Base-by-base conservation (phyloP, 2,888 invertebrate genomes). In the Ptychoptera contaminata region DNA sequence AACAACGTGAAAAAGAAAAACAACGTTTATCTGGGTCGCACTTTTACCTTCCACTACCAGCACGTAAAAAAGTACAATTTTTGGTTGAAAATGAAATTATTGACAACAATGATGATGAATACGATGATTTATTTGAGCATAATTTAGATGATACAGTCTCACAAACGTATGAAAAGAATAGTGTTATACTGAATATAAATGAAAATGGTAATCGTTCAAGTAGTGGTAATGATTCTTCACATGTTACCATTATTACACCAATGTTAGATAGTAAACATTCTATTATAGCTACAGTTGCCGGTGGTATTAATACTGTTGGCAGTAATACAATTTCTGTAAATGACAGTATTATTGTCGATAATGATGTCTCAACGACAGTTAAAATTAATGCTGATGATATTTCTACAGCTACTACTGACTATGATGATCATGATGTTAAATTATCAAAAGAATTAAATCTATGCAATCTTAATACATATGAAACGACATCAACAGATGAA, bases 51-150 rank as follows among this genome's bases (percentile, higher is more conserved):
- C 67, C 66, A 46, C 54, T 48, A 43, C 70, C 67, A 48, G 69
- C 75, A 56, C 71, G 79, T 56, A 81, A 77, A 69, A 76, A 77
- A 56, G 81, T 80, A 48, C 78, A 81, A 60, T 81, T 81, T 67
- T 67, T 77, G 56, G 79, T 79, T 40, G 78, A 77, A 67, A 77
- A 71, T 56, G 75, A 58, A 56, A 55, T 59, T 54, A 58, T 62
- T 52, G 53, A 51, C 42, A 47, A 44, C 16, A 54, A 53, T 43
- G 49, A 48, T 29, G 52, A 47, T 50, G 48, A n/a, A n/a, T n/a
- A 46, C 50, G 46, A 46, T 48, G 48, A 47, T 51, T 23, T 23
- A 23, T 23, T 7, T 23, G 23, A 23, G 23, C 23, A 23, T 23
- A 23, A 23, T 7, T 23, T 23, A 5, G 23, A 23, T 23, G 23